phyloP scores from a whole-genome alignment of 1,140 invertebrate species.

The Amyelois transitella region DNA sequence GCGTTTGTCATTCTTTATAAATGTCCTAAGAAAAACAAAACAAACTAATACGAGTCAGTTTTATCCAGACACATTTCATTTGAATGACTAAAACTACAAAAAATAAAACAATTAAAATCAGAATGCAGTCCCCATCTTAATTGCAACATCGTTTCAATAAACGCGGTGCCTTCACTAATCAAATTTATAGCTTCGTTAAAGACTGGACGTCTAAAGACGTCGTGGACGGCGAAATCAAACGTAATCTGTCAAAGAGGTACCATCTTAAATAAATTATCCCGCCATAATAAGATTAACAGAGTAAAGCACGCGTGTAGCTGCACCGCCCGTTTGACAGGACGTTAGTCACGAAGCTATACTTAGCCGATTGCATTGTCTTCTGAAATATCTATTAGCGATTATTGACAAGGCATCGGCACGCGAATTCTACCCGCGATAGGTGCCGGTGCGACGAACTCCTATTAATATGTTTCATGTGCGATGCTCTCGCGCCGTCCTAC shows the following conservation, averaged over 20 bases:
- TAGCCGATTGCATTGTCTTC: slow-evolving; percentile 71
- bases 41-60: background rate
- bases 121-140: background rate
- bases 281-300: slow-evolving; percentile 71
- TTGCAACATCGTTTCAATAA: background rate
- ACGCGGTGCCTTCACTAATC: slow-evolving; percentile 2
- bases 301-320: slow-evolving; percentile 45
- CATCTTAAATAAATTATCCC: slow-evolving; percentile 62
- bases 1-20: background rate
- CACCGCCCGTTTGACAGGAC: slow-evolving; percentile 46
- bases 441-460: slow-evolving; percentile 67
- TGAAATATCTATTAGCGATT: slow-evolving; percentile 74
- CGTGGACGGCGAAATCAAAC: slow-evolving; percentile 25
- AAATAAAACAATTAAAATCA: background rate
- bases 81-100: background rate
- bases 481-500: slow-evolving; percentile 38
- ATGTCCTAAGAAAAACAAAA: background rate
- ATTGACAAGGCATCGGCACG: slow-evolving; percentile 72
- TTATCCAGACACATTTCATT: background rate
- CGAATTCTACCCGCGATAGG: slow-evolving; percentile 64
- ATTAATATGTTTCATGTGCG: slow-evolving; percentile 67
- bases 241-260: slow-evolving; percentile 52
- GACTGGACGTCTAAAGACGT: slow-evolving; percentile 7
- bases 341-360: slow-evolving; percentile 69
- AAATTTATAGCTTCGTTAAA: slow-evolving; percentile 11